Conservation (phyloP, 2,888 invertebrate genomes). For the Chrysolina americana region DNA sequence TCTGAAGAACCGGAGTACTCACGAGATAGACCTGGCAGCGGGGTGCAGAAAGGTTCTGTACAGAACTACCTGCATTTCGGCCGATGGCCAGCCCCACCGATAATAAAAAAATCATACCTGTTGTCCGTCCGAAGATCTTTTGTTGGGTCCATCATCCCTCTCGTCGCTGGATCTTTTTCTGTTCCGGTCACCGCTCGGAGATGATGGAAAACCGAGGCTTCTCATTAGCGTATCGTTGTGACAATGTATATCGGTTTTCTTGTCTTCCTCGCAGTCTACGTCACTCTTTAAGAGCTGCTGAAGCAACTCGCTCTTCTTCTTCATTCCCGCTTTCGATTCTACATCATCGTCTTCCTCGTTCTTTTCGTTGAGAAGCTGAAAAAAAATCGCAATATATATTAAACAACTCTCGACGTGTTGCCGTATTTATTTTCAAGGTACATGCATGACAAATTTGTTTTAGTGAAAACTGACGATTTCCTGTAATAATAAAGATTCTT, state of each 20-base stretch:
- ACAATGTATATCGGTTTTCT: constrained; percentile 65
- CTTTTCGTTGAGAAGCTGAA: constrained; percentile 85
- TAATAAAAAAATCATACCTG: constrained; percentile 61
- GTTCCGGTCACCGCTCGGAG: constrained; percentile 70
- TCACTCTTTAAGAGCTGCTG: constrained; percentile 74
- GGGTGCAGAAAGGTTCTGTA: too few relatives aligned
- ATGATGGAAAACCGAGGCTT: constrained; percentile 74
- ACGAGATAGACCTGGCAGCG: too few relatives aligned
- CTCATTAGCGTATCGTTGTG: constrained; percentile 73
- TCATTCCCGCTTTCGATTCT: constrained; percentile 73
- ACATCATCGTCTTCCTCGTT: constrained; percentile 86
- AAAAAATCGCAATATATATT: constrained; percentile 44
- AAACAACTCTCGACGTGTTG: too few relatives aligned
- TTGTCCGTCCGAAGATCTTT: constrained; percentile 68
- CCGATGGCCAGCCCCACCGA: too few relatives aligned
- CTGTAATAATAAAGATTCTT: too few relatives aligned
- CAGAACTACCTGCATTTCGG: too few relatives aligned
- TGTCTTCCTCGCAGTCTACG: constrained; percentile 70
- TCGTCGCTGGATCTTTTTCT: constrained; percentile 79
- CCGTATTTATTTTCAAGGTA: too few relatives aligned
- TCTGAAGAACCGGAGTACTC: too few relatives aligned
- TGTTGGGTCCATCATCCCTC: constrained; percentile 71
- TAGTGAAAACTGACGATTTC: too few relatives aligned
- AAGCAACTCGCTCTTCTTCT: constrained; percentile 76
- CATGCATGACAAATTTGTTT: too few relatives aligned